Base-by-base conservation (phyloP, 1,140 invertebrate genomes). In the Halyomorpha halys region DNA sequence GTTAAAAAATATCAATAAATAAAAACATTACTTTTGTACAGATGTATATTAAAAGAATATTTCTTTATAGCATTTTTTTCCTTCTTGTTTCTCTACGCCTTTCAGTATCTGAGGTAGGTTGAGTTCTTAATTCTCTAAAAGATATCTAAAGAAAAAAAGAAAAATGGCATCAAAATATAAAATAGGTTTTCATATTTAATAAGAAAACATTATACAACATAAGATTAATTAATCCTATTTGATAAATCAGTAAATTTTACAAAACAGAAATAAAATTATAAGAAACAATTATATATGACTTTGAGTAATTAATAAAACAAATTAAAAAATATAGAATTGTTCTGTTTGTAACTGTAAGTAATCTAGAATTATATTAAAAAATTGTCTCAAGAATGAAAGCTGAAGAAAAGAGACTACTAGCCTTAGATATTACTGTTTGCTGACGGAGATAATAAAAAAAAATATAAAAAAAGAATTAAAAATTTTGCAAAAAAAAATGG, bases 91-190 rank as follows among this genome's bases (percentile, higher is more conserved):
- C 79, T 49, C 76, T 71, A 44, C 76, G 71, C 63, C 70, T 72
- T 54, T 78, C 77, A 44, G 73, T 72, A 59, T 79, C 78, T 3
- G 74, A 71, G 2, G 75, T 75, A 21, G 77, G 74, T 45, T 81
- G 70, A 0, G 80, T 76, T 70, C 80, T 82, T 61, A 83, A 68
- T 70, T 82, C 81, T 70, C 80, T 79, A 72, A 69, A 77, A 70
- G 73, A 73, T 63, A 77, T 68, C 77, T 78, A 72, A 59, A 74
- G 74, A 68, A 64, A 27, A 56, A 39, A 66, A 64, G 27, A 61
- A 54, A 63, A 45, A 62, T n/a, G n/a, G n/a, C n/a, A n/a, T n/a
- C 61, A 44, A 23, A 39, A 2, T 61, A 49, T 8, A 13, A 54
- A 39, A 34, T 65, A 69, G 27, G 47, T 62, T 65, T 64, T 49